These are phyloP conservation scores for Panulirus ornatus DNA, from an alignment of 1,140 invertebrate species.

Conservation along the genomic window DNA sequence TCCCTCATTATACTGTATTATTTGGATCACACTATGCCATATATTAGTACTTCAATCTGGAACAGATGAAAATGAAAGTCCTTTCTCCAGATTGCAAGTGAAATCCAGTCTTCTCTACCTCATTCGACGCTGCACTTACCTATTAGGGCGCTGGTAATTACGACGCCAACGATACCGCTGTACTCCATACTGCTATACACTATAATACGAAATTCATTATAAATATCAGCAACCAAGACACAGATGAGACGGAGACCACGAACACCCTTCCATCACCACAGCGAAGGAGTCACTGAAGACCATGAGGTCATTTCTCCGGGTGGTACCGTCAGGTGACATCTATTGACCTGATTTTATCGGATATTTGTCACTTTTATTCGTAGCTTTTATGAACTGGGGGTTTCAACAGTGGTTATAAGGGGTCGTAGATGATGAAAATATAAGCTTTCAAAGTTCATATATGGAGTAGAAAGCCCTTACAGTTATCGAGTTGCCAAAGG, in stretches of 20 bases:
- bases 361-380: not conserved
- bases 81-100: not conserved
- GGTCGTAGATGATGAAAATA: not conserved
- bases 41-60: not conserved
- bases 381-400: not conserved
- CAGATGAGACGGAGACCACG: not conserved
- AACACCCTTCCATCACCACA: not conserved
- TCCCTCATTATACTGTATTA: too few species aligned
- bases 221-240: not conserved
- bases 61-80: not conserved
- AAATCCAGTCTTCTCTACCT: not conserved
- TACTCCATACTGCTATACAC: not conserved
- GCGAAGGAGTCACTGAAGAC: not conserved
- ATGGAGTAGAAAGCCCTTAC: too few species aligned
- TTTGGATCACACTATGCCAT: not conserved
- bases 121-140: not conserved
- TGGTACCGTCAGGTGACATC: not conserved
- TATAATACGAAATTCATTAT: conserved; percentile 5
- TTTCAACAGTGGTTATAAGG: too few species aligned
- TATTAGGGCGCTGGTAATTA: not conserved
- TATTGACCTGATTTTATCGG: not conserved
- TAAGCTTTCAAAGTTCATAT: not conserved
- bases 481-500: too few species aligned
- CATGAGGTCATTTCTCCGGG: not conserved
- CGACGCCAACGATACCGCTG: not conserved